Conservation (phyloP, 2,888 invertebrate genomes). For the Leptarthrus brevirostris region DNA sequence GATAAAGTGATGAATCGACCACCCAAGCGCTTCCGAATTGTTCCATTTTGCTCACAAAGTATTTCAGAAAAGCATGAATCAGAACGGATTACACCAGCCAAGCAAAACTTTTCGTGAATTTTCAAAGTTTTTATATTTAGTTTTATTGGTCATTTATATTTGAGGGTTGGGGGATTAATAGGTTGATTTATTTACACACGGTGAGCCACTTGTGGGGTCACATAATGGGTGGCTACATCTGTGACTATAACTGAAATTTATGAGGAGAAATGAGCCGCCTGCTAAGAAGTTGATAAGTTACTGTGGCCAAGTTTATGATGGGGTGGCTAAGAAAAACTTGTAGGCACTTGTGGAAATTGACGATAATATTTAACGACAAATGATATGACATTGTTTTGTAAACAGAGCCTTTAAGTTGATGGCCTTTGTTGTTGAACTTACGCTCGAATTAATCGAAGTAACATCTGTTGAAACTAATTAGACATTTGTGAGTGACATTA, state of each 20-base stretch:
- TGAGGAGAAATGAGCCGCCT: neutral
- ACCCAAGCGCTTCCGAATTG: neutral
- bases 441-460: too few species aligned
- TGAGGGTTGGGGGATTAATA: neutral
- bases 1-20: neutral
- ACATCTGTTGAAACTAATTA: too few species aligned
- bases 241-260: neutral
- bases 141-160: conserved; percentile 30
- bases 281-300: neutral
- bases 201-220: conserved; percentile 10
- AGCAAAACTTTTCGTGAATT: neutral
- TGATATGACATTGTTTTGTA: too few species aligned
- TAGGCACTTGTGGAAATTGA: too few species aligned
- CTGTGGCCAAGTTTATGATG: neutral
- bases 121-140: conserved; percentile 20
- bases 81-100: neutral
- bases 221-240: conserved; percentile 8
- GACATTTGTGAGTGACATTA: too few species aligned
- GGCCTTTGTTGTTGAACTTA: too few species aligned
- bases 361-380: too few species aligned
- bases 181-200: conserved; percentile 21
- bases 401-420: too few species aligned
- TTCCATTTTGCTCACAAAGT: neutral
- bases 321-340: too few species aligned
- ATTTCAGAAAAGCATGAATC: neutral